phyloP scores from a whole-genome alignment of 2,888 invertebrate genomes.

The Eupithecia abbreviata region DNA sequence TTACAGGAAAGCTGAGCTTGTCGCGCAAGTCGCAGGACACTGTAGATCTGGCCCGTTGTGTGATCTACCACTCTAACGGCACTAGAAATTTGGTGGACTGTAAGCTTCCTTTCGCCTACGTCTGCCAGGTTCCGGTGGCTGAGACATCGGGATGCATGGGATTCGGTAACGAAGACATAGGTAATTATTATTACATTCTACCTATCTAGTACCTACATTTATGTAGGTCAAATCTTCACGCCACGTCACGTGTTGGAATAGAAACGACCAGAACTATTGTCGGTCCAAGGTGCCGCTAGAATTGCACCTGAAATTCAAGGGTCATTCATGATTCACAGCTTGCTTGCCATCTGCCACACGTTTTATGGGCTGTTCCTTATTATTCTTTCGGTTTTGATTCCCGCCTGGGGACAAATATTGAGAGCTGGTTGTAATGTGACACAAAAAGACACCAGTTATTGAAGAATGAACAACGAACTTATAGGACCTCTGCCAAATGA shows the following conservation, averaged over 20 bases:
- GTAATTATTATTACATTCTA: not conserved
- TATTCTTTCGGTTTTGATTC: too few relatives aligned
- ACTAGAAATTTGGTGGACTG: not conserved
- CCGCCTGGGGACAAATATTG: too few relatives aligned
- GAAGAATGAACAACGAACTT: too few relatives aligned
- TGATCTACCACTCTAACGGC: not conserved
- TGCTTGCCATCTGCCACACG: too few relatives aligned
- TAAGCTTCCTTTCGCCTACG: not conserved
- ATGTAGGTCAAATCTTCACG: not conserved
- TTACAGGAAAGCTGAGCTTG: slow-evolving; percentile 10
- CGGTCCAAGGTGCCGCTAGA: slow-evolving; percentile 14
- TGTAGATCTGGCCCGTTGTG: not conserved
- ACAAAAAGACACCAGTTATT: too few relatives aligned
- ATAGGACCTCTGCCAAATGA: too few relatives aligned
- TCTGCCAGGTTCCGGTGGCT: slow-evolving; percentile 5
- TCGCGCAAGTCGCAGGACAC: not conserved
- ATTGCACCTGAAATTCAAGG: slow-evolving; percentile 21
- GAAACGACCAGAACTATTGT: not conserved
- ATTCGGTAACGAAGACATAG: not conserved
- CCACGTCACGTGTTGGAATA: not conserved
- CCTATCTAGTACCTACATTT: not conserved
- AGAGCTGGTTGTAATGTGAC: too few relatives aligned
- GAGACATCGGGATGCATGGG: not conserved
- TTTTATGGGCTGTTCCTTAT: too few relatives aligned
- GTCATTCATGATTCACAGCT: too few relatives aligned